A percentile compares a stretch with the other conserved stretches of the same genome.
phyloP scores from a whole-genome alignment of 2,888 invertebrate species.

The Plagodis dolabraria region DNA sequence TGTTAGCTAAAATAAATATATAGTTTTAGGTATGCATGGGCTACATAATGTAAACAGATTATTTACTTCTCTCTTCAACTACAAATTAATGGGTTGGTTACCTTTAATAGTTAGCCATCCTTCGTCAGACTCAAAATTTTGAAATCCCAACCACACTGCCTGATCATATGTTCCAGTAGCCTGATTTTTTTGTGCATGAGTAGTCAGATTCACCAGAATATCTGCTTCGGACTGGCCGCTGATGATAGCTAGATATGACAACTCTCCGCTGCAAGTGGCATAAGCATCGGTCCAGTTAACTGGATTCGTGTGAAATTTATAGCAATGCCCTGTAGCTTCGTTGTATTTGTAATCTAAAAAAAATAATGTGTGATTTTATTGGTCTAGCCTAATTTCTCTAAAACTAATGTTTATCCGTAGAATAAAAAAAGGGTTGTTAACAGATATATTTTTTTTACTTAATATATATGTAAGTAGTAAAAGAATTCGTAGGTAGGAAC shows the following conservation, averaged over 20 bases:
- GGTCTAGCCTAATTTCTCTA: not conserved
- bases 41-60: too few relatives aligned
- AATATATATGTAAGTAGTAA: too few relatives aligned
- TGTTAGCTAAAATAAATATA: too few relatives aligned
- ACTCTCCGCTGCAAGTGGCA: conserved; percentile 58
- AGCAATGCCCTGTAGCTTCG: conserved; percentile 54
- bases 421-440: too few relatives aligned
- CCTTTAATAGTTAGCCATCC: conserved; percentile 59
- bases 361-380: too few relatives aligned
- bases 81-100: conserved; percentile 18
- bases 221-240: conserved; percentile 59
- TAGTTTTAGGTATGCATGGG: too few relatives aligned
- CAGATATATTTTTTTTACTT: too few relatives aligned
- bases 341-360: conserved; percentile 57
- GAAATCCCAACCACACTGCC: conserved; percentile 50
- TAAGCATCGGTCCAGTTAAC: conserved; percentile 65
- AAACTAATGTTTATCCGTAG: too few relatives aligned
- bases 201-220: conserved; percentile 50
- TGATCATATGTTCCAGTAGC: conserved; percentile 41
- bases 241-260: conserved; percentile 62
- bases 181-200: conserved; percentile 47
- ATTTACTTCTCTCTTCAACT: too few relatives aligned
- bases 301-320: conserved; percentile 64
- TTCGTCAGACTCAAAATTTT: conserved; percentile 33
- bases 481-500: too few relatives aligned